Percentiles rank a stretch among this genome's conserved stretches.
Conservation (phyloP, 2,797 vertebrate species). For the Nothura maculosa region DNA sequence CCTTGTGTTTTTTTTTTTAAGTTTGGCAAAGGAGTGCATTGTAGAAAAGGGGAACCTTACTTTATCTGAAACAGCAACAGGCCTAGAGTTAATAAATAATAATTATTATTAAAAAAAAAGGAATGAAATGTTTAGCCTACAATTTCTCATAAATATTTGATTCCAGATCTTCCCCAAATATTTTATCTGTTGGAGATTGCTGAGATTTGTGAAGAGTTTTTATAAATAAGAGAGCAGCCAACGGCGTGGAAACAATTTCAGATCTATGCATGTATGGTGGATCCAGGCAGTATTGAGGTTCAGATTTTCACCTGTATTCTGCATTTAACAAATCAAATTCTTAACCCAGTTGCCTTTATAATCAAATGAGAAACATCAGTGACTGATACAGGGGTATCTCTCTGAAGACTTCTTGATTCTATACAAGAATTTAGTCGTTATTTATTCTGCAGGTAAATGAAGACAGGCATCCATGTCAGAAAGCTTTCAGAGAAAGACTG, state of each 20-base stretch:
- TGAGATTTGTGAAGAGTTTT: background rate
- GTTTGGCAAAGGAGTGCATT: background rate
- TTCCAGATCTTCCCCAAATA: background rate
- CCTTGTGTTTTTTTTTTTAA: background rate
- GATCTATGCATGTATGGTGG: background rate
- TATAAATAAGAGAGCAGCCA: background rate
- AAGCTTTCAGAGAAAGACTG: background rate
- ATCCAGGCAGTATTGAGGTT: accelerated
- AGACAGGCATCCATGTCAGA: background rate
- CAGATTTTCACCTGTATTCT: background rate
- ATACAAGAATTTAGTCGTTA: background rate
- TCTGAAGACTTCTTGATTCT: background rate
- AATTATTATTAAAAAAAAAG: background rate
- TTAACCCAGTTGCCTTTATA: background rate
- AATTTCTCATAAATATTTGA: background rate
- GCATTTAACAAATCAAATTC: background rate
- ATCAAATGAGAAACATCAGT: background rate
- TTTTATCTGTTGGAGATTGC: background rate
- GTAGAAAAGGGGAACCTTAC: background rate
- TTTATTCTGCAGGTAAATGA: background rate
- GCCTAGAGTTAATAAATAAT: background rate
- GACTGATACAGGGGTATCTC: background rate
- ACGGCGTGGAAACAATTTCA: background rate
- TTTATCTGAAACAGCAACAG: background rate
- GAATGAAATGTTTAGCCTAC: background rate